Evolutionary conservation across 2,113 vertebrate species (phyloP).

Genomic region (Dissostichus mawsoni): DNA sequence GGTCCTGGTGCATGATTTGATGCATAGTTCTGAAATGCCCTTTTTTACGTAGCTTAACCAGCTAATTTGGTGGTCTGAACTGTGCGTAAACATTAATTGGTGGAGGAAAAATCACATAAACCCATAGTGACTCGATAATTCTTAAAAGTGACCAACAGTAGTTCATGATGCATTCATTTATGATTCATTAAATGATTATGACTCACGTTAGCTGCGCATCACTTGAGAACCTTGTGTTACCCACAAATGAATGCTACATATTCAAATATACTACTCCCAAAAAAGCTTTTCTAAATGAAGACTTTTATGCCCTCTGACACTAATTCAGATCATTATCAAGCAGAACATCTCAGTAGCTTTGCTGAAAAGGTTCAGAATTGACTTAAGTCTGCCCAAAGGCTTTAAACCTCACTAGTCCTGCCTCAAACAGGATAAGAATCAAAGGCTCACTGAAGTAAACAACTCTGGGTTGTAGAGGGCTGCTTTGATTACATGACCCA

Average conservation of each 20-base stretch:
- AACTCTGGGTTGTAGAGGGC: conserved; percentile 26
- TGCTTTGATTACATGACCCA: conserved; percentile 48
- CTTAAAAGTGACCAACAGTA: not conserved
- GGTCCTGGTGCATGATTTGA: not conserved
- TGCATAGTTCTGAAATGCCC: not conserved
- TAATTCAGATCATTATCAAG: conserved; percentile 40
- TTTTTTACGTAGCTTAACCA: not conserved
- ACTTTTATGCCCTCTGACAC: conserved; percentile 8
- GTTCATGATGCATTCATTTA: not conserved
- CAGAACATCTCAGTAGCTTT: conserved; percentile 21
- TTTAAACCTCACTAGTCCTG: conserved; percentile 34
- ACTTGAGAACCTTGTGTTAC: conserved; percentile 1
- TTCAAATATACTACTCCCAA: not conserved
- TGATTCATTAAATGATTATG: conserved; percentile 2
- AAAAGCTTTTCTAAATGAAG: conserved; percentile 13
- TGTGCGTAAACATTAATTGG: not conserved
- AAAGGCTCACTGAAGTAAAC: conserved; percentile 41
- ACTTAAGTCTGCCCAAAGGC: conserved; percentile 23
- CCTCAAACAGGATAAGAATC: conserved; percentile 55
- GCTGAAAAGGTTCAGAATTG: not conserved
- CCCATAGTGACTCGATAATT: not conserved
- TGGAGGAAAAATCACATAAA: conserved; percentile 1
- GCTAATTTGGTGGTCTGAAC: not conserved
- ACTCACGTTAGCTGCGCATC: conserved; percentile 11
- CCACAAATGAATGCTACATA: not conserved